Evolutionary conservation across 2,113 vertebrate species (phyloP).

Genomic region (Nothoprocta perdicaria): DNA sequence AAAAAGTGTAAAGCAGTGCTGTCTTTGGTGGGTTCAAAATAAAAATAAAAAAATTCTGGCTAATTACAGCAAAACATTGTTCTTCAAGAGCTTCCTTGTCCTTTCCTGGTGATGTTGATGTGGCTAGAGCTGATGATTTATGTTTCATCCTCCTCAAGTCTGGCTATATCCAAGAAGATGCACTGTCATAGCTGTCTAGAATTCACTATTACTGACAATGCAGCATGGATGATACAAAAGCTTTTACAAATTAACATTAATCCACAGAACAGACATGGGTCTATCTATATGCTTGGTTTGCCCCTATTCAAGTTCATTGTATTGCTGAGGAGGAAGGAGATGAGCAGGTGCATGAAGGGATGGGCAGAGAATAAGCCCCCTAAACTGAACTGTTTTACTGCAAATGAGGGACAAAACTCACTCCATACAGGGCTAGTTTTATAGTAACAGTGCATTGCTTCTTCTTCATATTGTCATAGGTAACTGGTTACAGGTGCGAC

Average conservation of each 20-base stretch:
- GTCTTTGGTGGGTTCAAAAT: not conserved
- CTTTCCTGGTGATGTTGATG: not conserved
- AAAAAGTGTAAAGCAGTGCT: not conserved
- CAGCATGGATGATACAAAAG: not conserved
- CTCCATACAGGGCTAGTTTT: not conserved
- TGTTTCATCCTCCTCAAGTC: not conserved
- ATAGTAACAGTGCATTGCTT: not conserved
- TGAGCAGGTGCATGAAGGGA: too few relatives aligned
- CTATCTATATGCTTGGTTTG: not conserved
- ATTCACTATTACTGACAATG: not conserved
- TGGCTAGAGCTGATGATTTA: not conserved
- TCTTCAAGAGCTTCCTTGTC: not conserved
- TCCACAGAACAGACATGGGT: not conserved
- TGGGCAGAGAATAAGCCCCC: not conserved
- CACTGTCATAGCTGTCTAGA: not conserved
- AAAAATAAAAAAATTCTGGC: not conserved
- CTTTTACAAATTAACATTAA: not conserved
- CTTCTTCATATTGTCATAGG: rapidly evolving
- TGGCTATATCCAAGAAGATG: not conserved
- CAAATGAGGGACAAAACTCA: rapidly evolving
- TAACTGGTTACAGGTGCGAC: not conserved
- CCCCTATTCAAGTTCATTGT: not conserved
- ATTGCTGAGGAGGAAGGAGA: not conserved
- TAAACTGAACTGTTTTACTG: rapidly evolving
- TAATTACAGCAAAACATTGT: not conserved